Conservation (phyloP, 2,888 invertebrate genomes). For the Nomada ruficornis region DNA sequence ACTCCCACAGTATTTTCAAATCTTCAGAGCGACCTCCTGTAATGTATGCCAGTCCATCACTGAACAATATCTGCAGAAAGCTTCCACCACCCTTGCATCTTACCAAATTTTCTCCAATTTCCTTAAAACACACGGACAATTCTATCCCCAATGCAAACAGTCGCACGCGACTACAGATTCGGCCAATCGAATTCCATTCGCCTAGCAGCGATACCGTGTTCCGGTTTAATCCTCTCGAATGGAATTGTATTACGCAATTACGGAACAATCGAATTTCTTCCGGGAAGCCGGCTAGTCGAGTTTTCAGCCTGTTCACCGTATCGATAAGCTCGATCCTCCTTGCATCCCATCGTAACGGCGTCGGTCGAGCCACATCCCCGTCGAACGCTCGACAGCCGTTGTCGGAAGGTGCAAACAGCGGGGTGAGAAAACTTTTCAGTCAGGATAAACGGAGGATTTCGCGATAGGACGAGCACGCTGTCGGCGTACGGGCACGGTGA, state of each 20-base stretch:
- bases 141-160: background rate
- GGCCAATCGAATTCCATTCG: slow-evolving; percentile 9
- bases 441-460: slow-evolving; percentile 64
- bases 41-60: no score
- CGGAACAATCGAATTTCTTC: slow-evolving; percentile 19
- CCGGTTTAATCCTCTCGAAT: slow-evolving; percentile 22
- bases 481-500: background rate
- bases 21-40: background rate
- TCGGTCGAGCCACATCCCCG: slow-evolving; percentile 12
- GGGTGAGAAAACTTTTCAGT: slow-evolving; percentile 58
- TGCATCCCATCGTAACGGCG: slow-evolving; percentile 31
- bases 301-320: slow-evolving; percentile 3
- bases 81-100: background rate
- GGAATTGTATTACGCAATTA: slow-evolving; percentile 32
- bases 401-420: slow-evolving; percentile 46
- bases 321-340: slow-evolving; percentile 31
- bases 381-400: slow-evolving; percentile 7
- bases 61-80: no score
- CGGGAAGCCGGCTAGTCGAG: background rate
- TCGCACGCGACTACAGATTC: background rate
- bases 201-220: background rate
- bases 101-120: slow-evolving; percentile 5
- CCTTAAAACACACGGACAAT: background rate
- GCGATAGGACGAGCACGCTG: slow-evolving; percentile 33
- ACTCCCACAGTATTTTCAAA: no score